Conservation (phyloP, 2,797 vertebrate genomes). For the Percopsis omiscomaycus region DNA sequence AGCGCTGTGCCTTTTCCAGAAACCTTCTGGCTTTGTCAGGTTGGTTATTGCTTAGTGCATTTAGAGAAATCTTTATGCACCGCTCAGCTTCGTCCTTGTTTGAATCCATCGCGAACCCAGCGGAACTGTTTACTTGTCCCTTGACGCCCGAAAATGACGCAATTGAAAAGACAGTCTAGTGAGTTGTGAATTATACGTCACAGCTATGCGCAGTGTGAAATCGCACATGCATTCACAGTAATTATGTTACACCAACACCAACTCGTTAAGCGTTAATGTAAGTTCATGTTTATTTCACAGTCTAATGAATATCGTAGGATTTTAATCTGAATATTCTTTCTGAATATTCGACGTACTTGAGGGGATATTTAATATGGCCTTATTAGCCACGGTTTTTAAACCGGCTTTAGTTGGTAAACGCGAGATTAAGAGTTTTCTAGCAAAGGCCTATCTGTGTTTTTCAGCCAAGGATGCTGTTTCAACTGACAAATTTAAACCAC, state of each 20-base stretch:
- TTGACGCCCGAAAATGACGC: constrained; percentile 71
- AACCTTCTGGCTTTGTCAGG: constrained; percentile 88
- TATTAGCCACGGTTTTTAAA: constrained; percentile 17
- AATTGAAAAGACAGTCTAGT: background rate
- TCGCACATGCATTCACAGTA: background rate
- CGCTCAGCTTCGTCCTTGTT: constrained; percentile 99
- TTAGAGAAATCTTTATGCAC: constrained; percentile 88
- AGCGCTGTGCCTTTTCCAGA: constrained; percentile 89
- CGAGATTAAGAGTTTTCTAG: background rate
- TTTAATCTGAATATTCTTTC: no score
- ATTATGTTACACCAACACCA: no score
- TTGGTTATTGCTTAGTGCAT: constrained; percentile 81
- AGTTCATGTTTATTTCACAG: no score
- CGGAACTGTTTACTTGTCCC: constrained; percentile 78
- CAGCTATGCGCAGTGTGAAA: background rate
- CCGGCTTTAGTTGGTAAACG: constrained; percentile 23
- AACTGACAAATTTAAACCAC: constrained; percentile 1
- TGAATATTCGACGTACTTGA: no score
- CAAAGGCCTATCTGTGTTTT: constrained; percentile 27
- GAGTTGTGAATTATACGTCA: constrained; percentile 38
- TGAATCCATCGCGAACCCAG: constrained; percentile 92
- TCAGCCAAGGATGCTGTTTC: constrained; percentile 10
- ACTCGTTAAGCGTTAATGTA: no score
- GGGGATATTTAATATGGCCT: constrained; percentile 36
- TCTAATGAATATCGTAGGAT: no score